Conservation (phyloP, 2,113 vertebrate species). For the Daubentonia madagascariensis region DNA sequence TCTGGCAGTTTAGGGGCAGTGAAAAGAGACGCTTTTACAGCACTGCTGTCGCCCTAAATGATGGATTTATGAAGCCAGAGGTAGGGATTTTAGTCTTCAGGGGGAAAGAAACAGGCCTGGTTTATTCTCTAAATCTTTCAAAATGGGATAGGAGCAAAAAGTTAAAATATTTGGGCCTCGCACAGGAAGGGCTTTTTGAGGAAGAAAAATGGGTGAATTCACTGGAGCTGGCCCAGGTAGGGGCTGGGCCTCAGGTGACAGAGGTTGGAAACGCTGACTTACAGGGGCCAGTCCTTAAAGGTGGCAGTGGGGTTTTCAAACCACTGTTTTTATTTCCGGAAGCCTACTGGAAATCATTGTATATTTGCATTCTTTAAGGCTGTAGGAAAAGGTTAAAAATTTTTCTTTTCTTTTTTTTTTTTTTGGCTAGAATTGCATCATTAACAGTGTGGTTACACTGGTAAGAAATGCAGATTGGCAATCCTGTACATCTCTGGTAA, state of each 20-base stretch:
- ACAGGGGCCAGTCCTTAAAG: neutral
- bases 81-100: neutral
- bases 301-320: neutral
- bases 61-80: neutral
- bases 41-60: neutral
- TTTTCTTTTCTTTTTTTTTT: neutral
- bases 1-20: neutral
- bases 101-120: neutral
- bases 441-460: neutral
- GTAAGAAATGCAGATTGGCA: constrained; percentile 37
- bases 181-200: neutral
- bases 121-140: neutral
- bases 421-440: constrained; percentile 37
- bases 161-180: neutral
- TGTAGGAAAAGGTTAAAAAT: neutral
- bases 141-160: neutral
- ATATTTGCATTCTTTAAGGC: neutral
- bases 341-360: neutral
- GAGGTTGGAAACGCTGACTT: neutral
- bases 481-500: neutral
- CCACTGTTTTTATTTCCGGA: neutral
- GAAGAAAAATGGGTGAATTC: neutral
- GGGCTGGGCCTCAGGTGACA: neutral
- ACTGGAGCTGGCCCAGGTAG: too few species aligned
- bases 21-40: neutral